These are phyloP conservation scores for Carapus acus DNA, from an alignment of 2,797 vertebrate species.

Conservation along the genomic window DNA sequence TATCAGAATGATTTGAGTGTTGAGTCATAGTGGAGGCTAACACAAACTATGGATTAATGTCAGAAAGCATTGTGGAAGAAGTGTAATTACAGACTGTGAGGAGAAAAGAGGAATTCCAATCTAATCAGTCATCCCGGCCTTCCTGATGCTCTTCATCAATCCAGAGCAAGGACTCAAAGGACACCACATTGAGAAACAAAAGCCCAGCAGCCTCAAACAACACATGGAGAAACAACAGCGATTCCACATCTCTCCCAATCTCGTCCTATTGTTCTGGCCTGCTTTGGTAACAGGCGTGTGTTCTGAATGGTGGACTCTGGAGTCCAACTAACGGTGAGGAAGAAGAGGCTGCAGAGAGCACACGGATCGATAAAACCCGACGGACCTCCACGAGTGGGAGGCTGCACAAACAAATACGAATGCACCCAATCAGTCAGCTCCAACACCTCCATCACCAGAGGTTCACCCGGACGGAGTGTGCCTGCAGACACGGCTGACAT, in stretches of 20 bases:
- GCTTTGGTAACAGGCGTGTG: constrained; percentile 29
- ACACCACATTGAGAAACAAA: constrained; percentile 13
- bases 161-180: constrained; percentile 16
- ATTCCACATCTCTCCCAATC: constrained; percentile 9
- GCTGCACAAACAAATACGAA: constrained; percentile 21
- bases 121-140: constrained; percentile 47
- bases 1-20: constrained; percentile 28
- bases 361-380: constrained; percentile 54
- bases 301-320: constrained; percentile 28
- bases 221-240: constrained; percentile 32
- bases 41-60: constrained; percentile 43
- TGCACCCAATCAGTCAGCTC: constrained; percentile 26
- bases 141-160: constrained; percentile 7
- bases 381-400: constrained; percentile 48
- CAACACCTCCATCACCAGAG: constrained; percentile 39
- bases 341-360: constrained; percentile 23
- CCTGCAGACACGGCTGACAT: constrained; percentile 53
- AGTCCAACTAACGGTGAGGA: constrained; percentile 35
- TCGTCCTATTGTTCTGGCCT: constrained; percentile 12
- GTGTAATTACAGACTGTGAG: constrained; percentile 61
- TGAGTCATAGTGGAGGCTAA: constrained; percentile 36
- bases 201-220: constrained; percentile 38
- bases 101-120: constrained; percentile 43
- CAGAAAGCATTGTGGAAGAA: constrained; percentile 17
- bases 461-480: constrained; percentile 46